Evolutionary conservation across 2,888 invertebrate genomes (phyloP).

Genomic region (Netelia inedita): DNA sequence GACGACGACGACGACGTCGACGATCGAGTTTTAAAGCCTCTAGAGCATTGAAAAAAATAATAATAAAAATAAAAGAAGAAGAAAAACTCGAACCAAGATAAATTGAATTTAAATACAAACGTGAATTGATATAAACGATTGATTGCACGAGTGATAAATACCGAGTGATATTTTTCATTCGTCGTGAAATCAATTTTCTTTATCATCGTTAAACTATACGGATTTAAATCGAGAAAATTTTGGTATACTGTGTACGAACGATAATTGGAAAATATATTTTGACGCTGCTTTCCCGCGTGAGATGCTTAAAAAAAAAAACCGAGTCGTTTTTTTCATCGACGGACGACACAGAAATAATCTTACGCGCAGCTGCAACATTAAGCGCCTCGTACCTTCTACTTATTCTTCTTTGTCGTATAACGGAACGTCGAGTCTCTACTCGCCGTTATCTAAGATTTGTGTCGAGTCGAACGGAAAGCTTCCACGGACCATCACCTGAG

Average conservation of each 20-base stretch:
- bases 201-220: too few relatives aligned
- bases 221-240: too few relatives aligned
- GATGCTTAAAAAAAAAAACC: constrained; percentile 26
- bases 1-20: neutral
- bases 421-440: constrained; percentile 63
- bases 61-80: neutral
- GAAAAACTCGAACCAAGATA: neutral
- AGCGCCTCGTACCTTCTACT: constrained; percentile 2
- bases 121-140: too few relatives aligned
- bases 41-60: neutral
- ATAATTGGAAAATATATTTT: neutral
- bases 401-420: constrained; percentile 48
- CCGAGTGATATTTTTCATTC: too few relatives aligned
- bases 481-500: constrained; percentile 65
- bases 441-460: constrained; percentile 68
- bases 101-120: too few relatives aligned
- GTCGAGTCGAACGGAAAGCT: constrained; percentile 65
- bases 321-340: constrained; percentile 55
- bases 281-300: neutral
- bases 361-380: constrained; percentile 23
- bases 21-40: neutral
- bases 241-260: neutral
- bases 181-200: too few relatives aligned
- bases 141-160: too few relatives aligned
- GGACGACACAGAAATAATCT: constrained; percentile 41